Evolutionary conservation across 2,797 vertebrate genomes (phyloP).

Genomic region (Cuniculus paca): DNA sequence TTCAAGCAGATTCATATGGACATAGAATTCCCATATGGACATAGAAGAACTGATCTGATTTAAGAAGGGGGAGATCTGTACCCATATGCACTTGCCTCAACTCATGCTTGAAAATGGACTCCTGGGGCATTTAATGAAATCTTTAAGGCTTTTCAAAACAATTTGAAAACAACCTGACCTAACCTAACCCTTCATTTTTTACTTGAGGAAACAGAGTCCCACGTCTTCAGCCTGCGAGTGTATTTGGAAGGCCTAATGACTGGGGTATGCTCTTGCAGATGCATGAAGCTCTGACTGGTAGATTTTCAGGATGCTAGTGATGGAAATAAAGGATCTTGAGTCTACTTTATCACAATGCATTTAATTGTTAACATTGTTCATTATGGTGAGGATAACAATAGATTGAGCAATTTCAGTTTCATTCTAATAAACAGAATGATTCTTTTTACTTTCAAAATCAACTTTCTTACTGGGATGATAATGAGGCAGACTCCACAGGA

Average conservation of each 20-base stretch:
- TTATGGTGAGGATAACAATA: background rate
- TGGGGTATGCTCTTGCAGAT: background rate
- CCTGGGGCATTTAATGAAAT: background rate
- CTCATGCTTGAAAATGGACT: background rate
- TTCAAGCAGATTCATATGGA: conserved; percentile 7
- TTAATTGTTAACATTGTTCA: background rate
- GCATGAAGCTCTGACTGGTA: background rate
- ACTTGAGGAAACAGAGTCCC: background rate
- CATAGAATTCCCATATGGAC: background rate
- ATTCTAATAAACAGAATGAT: background rate
- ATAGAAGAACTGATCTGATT: background rate
- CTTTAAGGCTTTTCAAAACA: background rate
- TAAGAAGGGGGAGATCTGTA: background rate
- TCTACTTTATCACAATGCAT: background rate
- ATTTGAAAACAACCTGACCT: background rate
- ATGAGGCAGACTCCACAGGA: background rate
- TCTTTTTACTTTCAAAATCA: background rate
- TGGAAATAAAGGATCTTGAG: background rate
- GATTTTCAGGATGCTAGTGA: background rate
- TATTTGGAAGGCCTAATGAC: background rate
- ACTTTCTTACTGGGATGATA: background rate
- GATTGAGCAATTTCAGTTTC: background rate
- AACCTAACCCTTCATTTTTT: background rate
- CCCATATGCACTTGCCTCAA: rapidly evolving
- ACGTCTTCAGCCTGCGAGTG: background rate